Base-by-base conservation (phyloP, 2,888 invertebrate genomes). In the Seira ritae region DNA sequence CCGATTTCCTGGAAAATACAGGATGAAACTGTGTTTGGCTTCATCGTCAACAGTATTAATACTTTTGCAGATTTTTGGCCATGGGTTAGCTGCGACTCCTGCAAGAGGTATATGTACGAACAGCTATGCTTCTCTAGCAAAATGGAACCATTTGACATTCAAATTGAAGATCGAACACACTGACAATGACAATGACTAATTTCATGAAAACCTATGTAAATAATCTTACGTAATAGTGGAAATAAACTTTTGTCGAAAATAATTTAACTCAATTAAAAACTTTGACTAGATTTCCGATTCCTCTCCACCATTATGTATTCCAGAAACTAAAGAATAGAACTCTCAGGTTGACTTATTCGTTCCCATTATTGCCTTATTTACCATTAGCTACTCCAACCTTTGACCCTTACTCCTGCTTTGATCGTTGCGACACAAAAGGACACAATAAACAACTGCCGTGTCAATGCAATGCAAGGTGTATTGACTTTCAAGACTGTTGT, bases 401-500 rank as follows among this genome's bases (percentile, higher is more conserved):
- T 23, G 69, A 73, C 37, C 68, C 46, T 1, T 24, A 31, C 17
- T 84, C 84, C 1, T 84, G 84, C 31, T 17, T 42, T 10, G 70
- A 79, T n/a, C 73, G 74, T 2, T 84, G 84, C 55, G 78, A 73
- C 66, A 83, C 84, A 2, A 74, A 15, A 62, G 75, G 75, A 24
- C 71, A 79, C 42, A 67, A 68, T 19, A 23, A 17, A 46, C 62
- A 71, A 31, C n/a, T 81, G 12, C 80, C 80, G 4, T 88, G 88
- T 62, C 88, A 88, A 50, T 88, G 88, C 60, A 88, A 88, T 79
- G 20, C 42, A 20, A 82, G 77, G n/a, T 88, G 88, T 60, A 31
- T 70, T 23, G 82, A 87, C 62, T 84, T 79, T 74, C 68, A 76
- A 67, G 88, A 88, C 85, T 88, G 88, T 50, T 88, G 88, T 66